Evolutionary conservation across 2,797 vertebrate genomes (phyloP).

Genomic region (Scarus forsteni): DNA sequence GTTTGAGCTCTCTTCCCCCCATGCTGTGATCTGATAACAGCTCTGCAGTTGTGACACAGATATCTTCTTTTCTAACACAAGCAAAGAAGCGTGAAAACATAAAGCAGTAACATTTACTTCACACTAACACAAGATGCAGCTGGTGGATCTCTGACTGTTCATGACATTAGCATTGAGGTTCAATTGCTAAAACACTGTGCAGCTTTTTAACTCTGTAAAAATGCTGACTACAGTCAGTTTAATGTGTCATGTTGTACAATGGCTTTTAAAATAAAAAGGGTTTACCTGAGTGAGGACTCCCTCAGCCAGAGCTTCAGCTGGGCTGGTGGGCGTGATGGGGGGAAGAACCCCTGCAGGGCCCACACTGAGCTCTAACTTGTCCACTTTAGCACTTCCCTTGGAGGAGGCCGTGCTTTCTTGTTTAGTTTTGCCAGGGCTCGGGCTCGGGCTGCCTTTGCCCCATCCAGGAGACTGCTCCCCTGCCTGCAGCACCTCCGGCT

Average conservation of each 20-base stretch:
- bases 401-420: constrained; percentile 62
- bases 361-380: constrained; percentile 90
- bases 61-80: constrained; percentile 43
- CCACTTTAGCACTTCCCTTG: constrained; percentile 78
- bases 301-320: constrained; percentile 94
- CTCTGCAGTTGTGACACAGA: constrained; percentile 44
- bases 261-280: constrained; percentile 15
- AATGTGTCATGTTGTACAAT: constrained; percentile 57
- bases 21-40: constrained; percentile 65
- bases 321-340: constrained; percentile 91
- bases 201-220: constrained; percentile 75
- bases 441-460: constrained; percentile 69
- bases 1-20: constrained; percentile 53
- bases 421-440: constrained; percentile 58
- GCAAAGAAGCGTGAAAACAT: constrained; percentile 65
- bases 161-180: constrained; percentile 61
- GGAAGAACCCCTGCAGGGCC: constrained; percentile 85
- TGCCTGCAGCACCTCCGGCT: constrained; percentile 72
- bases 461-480: constrained; percentile 75
- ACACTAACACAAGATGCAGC: constrained; percentile 71
- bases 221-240: constrained; percentile 73
- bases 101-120: constrained; percentile 64
- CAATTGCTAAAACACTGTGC: constrained; percentile 71
- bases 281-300: constrained; percentile 96
- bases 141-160: constrained; percentile 57